Percentiles rank a stretch among this genome's conserved stretches.
These are phyloP conservation scores for Isoperla grammatica DNA, from an alignment of 2,888 invertebrate species.

Conservation along the genomic window DNA sequence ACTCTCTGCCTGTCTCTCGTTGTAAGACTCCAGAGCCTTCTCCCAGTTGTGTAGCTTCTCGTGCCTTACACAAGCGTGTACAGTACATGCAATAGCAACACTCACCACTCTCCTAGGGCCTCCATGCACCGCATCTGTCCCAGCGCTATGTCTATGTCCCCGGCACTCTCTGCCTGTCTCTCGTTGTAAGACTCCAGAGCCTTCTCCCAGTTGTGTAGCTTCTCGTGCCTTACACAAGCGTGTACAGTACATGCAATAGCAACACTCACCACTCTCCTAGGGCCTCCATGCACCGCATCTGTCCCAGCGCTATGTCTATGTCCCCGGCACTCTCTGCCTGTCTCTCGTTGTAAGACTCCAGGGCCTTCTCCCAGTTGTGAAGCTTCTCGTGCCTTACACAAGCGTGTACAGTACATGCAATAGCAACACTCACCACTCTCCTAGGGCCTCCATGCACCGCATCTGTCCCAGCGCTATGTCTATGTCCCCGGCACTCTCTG, in stretches of 20 bases:
- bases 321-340: slow-evolving; percentile 59
- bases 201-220: slow-evolving; percentile 97
- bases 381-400: slow-evolving; percentile 99
- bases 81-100: too few relatives aligned
- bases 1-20: slow-evolving; percentile 62
- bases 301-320: slow-evolving; percentile 78
- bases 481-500: slow-evolving; percentile 58
- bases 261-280: slow-evolving; percentile 91
- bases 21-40: slow-evolving; percentile 84
- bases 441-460: slow-evolving; percentile 93
- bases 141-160: slow-evolving; percentile 73
- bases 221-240: too few relatives aligned
- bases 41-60: slow-evolving; percentile 99
- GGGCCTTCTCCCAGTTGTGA: slow-evolving; percentile 97
- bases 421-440: slow-evolving; percentile 91
- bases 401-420: too few relatives aligned
- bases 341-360: slow-evolving; percentile 78
- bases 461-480: slow-evolving; percentile 87
- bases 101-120: slow-evolving; percentile 92
- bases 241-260: too few relatives aligned
- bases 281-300: slow-evolving; percentile 94
- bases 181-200: slow-evolving; percentile 83
- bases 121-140: slow-evolving; percentile 96
- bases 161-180: slow-evolving; percentile 58
- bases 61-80: too few relatives aligned